Conservation (phyloP, 92 coral and sea anemone genomes). For the Phenganax stokvisi region DNA sequence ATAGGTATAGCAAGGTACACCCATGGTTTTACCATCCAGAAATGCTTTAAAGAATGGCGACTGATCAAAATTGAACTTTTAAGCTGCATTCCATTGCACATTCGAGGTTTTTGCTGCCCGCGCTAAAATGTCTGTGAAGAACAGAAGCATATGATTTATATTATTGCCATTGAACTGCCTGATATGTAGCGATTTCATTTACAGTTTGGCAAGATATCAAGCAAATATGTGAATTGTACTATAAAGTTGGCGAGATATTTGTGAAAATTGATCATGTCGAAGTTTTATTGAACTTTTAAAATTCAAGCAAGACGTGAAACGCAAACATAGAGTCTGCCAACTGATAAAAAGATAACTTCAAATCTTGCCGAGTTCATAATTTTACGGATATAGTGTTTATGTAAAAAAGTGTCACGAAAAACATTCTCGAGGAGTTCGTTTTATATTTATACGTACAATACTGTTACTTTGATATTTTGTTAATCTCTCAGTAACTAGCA, state of each 20-base stretch:
- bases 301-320: not conserved
- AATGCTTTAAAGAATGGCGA: not conserved
- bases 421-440: not conserved
- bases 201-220: not conserved
- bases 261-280: not conserved
- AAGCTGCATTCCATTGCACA: constrained; percentile 4
- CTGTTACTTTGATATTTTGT: not conserved
- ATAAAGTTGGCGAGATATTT: too few species aligned
- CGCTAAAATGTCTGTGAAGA: not conserved
- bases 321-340: not conserved
- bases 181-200: not conserved
- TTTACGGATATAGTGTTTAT: not conserved
- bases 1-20: not conserved
- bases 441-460: not conserved
- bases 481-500: not conserved
- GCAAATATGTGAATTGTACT: not conserved
- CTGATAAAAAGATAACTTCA: not conserved
- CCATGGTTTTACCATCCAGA: too few species aligned
- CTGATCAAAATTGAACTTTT: not conserved
- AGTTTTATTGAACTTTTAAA: not conserved
- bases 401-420: not conserved
- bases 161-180: not conserved
- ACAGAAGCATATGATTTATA: too few species aligned
- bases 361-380: too few species aligned
- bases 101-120: not conserved